phyloP scores from a whole-genome alignment of 1,140 invertebrate species.

The Oedothorax gibbosus region DNA sequence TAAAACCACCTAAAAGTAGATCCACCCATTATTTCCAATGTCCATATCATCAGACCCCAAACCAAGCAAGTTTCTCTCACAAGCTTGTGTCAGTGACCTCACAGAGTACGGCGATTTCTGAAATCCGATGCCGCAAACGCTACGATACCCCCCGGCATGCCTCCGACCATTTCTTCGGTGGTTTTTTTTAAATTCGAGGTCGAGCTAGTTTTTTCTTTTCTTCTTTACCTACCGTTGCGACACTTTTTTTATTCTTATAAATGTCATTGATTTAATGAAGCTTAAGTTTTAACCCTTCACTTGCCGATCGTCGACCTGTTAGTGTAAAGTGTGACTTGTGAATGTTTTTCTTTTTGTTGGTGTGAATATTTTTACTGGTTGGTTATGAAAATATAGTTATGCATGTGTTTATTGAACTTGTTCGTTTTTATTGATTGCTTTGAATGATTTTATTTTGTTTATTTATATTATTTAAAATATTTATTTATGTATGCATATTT shows the following conservation, averaged over 20 bases:
- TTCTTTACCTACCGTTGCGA: neutral
- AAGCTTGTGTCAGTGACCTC: constrained; percentile 33
- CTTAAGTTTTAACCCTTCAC: neutral
- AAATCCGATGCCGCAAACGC: neutral
- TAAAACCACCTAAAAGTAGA: no score
- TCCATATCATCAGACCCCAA: neutral
- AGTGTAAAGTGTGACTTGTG: no score
- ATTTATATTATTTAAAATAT: no score
- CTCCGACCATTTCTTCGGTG: neutral
- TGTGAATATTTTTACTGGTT: no score
- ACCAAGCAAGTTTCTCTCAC: neutral
- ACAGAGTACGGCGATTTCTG: constrained; percentile 22
- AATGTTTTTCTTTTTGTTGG: no score
- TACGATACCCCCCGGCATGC: constrained; percentile 9
- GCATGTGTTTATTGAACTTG: no score
- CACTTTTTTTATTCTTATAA: constrained; percentile 6
- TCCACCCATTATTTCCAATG: no score
- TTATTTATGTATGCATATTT: no score
- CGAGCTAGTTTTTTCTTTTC: constrained; percentile 1
- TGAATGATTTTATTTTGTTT: no score
- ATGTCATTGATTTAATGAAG: neutral
- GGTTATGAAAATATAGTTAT: no score
- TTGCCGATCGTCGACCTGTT: neutral
- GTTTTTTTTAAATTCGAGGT: neutral
- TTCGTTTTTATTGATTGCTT: no score